Percentiles rank a stretch among this genome's conserved stretches.
phyloP scores from a whole-genome alignment of 2,888 invertebrate genomes.

The Chrysina gloriosa region DNA sequence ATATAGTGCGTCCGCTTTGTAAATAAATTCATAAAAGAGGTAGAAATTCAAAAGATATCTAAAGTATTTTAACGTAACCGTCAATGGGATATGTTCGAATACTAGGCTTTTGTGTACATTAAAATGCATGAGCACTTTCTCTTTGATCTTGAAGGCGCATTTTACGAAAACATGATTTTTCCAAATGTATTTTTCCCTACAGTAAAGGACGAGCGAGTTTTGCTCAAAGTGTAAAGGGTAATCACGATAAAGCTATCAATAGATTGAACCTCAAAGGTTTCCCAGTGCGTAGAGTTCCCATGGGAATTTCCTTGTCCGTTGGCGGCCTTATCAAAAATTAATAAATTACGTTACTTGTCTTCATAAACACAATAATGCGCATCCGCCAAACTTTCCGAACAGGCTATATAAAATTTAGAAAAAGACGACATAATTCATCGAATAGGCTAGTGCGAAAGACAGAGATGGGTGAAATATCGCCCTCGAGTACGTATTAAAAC shows the following conservation, averaged over 20 bases:
- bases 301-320: constrained; percentile 20
- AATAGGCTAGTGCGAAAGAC: not conserved
- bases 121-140: not conserved
- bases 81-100: not conserved
- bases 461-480: not conserved
- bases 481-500: constrained; percentile 9
- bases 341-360: constrained; percentile 32
- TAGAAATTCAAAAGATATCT: not conserved
- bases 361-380: constrained; percentile 9
- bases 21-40: too few relatives aligned
- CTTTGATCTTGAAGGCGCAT: constrained; percentile 10
- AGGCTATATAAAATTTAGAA: too few relatives aligned
- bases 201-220: constrained; percentile 14
- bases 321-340: constrained; percentile 34
- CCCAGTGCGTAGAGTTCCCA: not conserved
- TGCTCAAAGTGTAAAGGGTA: constrained; percentile 13
- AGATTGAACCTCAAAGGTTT: constrained; percentile 18
- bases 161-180: constrained; percentile 17
- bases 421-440: not conserved
- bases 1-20: too few relatives aligned
- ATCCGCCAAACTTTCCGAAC: too few relatives aligned
- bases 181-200: not conserved
- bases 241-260: constrained; percentile 33
- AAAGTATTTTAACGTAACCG: not conserved
- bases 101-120: not conserved